phyloP scores from a whole-genome alignment of 2,888 invertebrate species.

The Baccha elongata region DNA sequence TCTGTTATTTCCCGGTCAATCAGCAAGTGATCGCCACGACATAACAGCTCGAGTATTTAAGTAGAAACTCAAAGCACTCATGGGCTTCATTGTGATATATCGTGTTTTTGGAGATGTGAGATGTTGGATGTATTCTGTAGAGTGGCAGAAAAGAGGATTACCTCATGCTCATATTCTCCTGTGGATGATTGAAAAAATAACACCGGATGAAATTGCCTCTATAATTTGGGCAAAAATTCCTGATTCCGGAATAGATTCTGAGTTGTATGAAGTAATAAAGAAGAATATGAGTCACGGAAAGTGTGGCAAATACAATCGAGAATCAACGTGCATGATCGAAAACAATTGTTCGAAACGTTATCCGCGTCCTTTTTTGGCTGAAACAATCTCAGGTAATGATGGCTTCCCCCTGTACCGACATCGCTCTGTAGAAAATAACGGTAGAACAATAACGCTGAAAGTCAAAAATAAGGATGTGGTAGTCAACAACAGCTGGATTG shows the following conservation, averaged over 20 bases:
- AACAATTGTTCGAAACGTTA: slow-evolving; percentile 77
- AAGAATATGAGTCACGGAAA: slow-evolving; percentile 78
- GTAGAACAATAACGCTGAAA: slow-evolving; percentile 52
- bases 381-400: slow-evolving; percentile 76
- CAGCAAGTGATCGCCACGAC: slow-evolving; percentile 45
- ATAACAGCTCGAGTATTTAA: slow-evolving; percentile 5
- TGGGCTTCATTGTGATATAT: background rate
- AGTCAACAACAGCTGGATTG: slow-evolving; percentile 24
- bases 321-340: slow-evolving; percentile 80
- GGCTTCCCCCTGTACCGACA: slow-evolving; percentile 77
- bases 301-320: slow-evolving; percentile 76
- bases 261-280: slow-evolving; percentile 75
- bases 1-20: slow-evolving; percentile 10
- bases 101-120: background rate
- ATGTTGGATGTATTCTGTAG: slow-evolving; percentile 2
- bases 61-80: background rate
- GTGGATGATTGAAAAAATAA: background rate
- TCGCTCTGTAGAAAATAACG: slow-evolving; percentile 61
- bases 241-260: slow-evolving; percentile 72
- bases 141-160: no score
- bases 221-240: slow-evolving; percentile 74
- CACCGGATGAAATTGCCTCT: background rate
- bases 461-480: slow-evolving; percentile 46
- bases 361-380: slow-evolving; percentile 71
- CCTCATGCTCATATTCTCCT: no score